Percentiles rank a stretch among this genome's conserved stretches.
Evolutionary conservation across 2,888 invertebrate genomes (phyloP).

Genomic region (Oscheius sp.): DNA sequence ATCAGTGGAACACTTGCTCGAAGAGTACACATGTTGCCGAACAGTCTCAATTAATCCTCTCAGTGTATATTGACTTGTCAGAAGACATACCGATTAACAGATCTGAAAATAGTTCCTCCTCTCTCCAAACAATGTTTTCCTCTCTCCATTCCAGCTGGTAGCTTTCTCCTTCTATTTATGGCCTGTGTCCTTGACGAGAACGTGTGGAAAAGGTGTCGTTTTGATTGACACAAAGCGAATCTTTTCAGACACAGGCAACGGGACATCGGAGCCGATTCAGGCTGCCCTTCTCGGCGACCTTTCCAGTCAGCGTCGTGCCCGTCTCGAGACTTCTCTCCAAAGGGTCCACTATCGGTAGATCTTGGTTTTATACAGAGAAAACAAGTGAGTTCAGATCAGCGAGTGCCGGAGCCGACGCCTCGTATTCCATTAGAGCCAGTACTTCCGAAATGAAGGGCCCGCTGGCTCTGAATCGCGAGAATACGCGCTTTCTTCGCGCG

Average conservation of each 20-base stretch:
- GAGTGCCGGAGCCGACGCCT: constrained; percentile 55
- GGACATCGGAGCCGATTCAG: constrained; percentile 49
- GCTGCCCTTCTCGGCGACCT: constrained; percentile 39
- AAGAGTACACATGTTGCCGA: too few species aligned
- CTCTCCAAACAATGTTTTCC: too few species aligned
- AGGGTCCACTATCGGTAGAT: constrained; percentile 50
- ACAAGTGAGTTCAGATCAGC: constrained; percentile 20
- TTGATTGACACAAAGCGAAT: neutral
- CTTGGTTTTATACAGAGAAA: constrained; percentile 39
- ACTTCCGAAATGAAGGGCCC: constrained; percentile 50
- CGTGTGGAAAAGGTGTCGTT: too few species aligned
- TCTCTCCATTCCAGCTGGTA: too few species aligned
- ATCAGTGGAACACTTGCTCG: too few species aligned
- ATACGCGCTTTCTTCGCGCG: constrained; percentile 55
- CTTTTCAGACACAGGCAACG: constrained; percentile 53
- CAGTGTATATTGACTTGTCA: too few species aligned
- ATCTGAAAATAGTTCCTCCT: too few species aligned
- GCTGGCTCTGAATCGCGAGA: constrained; percentile 21
- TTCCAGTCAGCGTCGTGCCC: constrained; percentile 17
- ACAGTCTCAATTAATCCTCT: too few species aligned
- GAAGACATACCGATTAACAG: too few species aligned
- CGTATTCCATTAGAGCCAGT: constrained; percentile 46
- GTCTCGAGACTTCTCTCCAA: constrained; percentile 38
- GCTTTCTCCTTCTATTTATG: too few species aligned
- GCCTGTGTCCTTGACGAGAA: too few species aligned